Evolutionary conservation across 2,113 vertebrate genomes (phyloP).

Genomic region (Chunga burmeisteri): DNA sequence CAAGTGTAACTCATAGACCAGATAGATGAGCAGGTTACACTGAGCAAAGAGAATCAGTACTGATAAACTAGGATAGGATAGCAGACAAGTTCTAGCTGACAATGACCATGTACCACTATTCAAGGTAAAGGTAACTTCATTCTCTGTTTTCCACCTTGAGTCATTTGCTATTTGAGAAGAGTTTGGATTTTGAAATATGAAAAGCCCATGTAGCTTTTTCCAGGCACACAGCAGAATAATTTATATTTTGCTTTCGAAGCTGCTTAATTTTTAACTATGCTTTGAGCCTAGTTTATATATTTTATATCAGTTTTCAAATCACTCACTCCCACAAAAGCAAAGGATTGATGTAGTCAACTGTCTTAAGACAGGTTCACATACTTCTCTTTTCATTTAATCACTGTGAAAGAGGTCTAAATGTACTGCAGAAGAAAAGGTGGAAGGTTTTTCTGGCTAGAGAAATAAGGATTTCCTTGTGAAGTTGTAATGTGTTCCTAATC

Average conservation of each 20-base stretch:
- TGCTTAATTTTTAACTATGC: constrained; percentile 42
- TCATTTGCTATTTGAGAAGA: neutral
- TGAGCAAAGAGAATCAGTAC: neutral
- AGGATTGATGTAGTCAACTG: neutral
- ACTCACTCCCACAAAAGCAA: neutral
- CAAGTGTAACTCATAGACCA: neutral
- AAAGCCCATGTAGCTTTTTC: neutral
- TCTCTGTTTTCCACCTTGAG: neutral
- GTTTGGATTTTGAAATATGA: neutral
- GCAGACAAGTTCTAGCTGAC: neutral
- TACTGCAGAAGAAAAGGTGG: neutral
- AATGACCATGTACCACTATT: neutral
- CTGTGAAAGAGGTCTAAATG: neutral
- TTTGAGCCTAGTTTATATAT: constrained; percentile 1
- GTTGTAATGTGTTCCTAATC: neutral
- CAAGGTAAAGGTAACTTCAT: neutral
- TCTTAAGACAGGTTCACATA: neutral
- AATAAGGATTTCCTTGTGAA: neutral
- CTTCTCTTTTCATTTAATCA: neutral
- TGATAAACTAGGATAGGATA: neutral
- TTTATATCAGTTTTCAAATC: constrained; percentile 7
- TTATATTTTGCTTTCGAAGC: constrained; percentile 16
- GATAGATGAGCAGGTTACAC: neutral
- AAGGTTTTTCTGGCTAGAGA: neutral
- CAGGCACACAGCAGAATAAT: constrained; percentile 8